Evolutionary conservation across 2,888 invertebrate species (phyloP).

Genomic region (Epirrhoe tristata): DNA sequence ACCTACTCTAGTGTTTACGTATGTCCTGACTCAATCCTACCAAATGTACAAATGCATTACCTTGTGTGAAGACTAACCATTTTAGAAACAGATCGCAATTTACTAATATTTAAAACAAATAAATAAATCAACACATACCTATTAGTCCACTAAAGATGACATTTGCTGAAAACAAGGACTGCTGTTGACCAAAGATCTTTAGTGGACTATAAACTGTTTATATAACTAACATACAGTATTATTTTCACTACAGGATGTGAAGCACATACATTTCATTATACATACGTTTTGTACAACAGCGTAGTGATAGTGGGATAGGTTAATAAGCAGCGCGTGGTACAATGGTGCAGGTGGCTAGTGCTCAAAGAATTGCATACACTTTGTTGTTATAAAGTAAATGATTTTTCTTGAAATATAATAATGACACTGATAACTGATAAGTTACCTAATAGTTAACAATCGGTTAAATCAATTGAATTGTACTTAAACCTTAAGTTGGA

Average conservation of each 20-base stretch:
- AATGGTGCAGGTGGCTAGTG: constrained; percentile 50
- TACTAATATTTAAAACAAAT: constrained; percentile 43
- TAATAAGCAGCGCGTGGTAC: constrained; percentile 51
- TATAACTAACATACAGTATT: constrained; percentile 47
- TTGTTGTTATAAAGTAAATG: not conserved
- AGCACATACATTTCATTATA: constrained; percentile 45
- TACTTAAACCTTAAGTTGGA: no score
- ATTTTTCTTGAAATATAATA: no score
- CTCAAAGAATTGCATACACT: constrained; percentile 37
- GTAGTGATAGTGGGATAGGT: constrained; percentile 42
- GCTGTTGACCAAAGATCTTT: constrained; percentile 23
- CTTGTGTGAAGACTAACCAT: constrained; percentile 62
- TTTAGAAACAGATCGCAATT: constrained; percentile 85
- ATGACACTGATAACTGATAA: no score
- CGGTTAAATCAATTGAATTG: no score
- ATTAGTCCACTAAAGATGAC: constrained; percentile 49
- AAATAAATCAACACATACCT: constrained; percentile 62
- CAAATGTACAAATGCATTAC: constrained; percentile 19
- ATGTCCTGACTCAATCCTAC: constrained; percentile 31
- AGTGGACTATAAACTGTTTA: constrained; percentile 30
- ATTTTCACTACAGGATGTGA: constrained; percentile 41
- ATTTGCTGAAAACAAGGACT: not conserved
- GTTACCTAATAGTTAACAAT: no score
- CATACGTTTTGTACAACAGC: constrained; percentile 33
- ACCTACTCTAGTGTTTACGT: constrained; percentile 27